These are phyloP conservation scores for Pseudomugil gertrudae DNA, from an alignment of 2,797 vertebrate genomes.

Conservation along the genomic window DNA sequence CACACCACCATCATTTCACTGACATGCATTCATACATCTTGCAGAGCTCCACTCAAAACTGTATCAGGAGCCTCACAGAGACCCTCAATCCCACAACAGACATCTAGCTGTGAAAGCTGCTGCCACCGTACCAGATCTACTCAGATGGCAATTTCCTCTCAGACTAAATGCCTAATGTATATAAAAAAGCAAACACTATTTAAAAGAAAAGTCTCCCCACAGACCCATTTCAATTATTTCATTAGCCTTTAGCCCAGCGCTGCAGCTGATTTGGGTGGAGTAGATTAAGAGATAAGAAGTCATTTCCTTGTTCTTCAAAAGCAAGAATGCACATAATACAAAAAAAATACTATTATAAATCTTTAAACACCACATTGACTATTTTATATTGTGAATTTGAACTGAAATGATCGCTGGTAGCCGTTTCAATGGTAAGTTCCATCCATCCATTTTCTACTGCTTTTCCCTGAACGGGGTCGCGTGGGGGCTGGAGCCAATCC, in stretches of 20 bases:
- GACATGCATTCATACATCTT: slow-evolving; percentile 55
- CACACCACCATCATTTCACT: slow-evolving; percentile 29
- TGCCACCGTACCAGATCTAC: slow-evolving; percentile 37
- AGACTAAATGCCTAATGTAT: slow-evolving; percentile 54
- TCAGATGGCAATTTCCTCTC: slow-evolving; percentile 63
- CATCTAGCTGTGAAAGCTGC: slow-evolving; percentile 55
- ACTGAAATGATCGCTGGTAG: not conserved
- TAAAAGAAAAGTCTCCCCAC: slow-evolving; percentile 39
- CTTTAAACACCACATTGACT: not conserved
- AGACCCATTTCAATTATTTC: slow-evolving; percentile 18
- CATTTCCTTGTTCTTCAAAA: not conserved
- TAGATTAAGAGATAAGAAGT: not conserved
- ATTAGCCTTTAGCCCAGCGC: slow-evolving; percentile 24
- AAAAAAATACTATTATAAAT: not conserved
- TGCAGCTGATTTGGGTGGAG: not conserved
- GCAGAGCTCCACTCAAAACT: slow-evolving; percentile 41
- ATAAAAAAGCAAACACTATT: slow-evolving; percentile 41
- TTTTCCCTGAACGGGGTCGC: no score
- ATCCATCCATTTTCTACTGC: no score
- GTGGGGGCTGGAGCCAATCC: no score
- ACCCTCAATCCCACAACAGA: slow-evolving; percentile 67
- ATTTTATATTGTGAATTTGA: not conserved
- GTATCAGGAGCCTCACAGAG: slow-evolving; percentile 57
- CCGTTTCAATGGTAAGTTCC: not conserved
- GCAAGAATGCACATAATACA: not conserved